Conservation (phyloP, 2,888 invertebrate genomes). For the Drosophila koepferae region DNA sequence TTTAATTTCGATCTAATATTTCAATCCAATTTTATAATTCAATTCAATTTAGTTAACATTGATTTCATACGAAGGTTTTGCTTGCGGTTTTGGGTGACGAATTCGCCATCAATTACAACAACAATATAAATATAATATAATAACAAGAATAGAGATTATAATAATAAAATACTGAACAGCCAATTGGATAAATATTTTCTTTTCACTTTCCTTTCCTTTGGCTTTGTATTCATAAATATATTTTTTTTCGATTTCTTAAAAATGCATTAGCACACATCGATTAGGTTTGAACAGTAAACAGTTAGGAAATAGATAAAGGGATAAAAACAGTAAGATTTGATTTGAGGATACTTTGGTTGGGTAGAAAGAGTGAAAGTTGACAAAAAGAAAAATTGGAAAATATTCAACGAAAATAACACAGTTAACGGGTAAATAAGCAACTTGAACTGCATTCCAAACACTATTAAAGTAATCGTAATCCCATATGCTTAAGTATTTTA, state of each 20-base stretch:
- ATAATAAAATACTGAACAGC: slow-evolving; percentile 44
- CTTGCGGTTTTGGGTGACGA: slow-evolving; percentile 48
- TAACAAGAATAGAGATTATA: not conserved
- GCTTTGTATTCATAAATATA: slow-evolving; percentile 12
- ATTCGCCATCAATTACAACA: slow-evolving; percentile 72
- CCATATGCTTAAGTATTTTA: slow-evolving; percentile 19
- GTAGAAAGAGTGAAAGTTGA: slow-evolving; percentile 38
- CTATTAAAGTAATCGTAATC: slow-evolving; percentile 19
- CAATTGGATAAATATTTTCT: slow-evolving; percentile 43
- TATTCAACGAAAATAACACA: slow-evolving; percentile 7
- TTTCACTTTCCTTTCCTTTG: not conserved
- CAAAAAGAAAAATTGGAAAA: slow-evolving; percentile 5
- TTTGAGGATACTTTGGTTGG: slow-evolving; percentile 26
- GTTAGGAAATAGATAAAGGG: slow-evolving; percentile 45
- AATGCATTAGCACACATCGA: slow-evolving; percentile 64
- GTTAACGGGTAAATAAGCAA: slow-evolving; percentile 49
- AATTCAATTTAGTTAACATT: not conserved
- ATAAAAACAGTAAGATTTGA: slow-evolving; percentile 40
- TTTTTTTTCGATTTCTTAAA: slow-evolving; percentile 10
- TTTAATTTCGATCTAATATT: slow-evolving; percentile 35
- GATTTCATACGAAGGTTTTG: slow-evolving; percentile 42
- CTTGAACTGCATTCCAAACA: slow-evolving; percentile 32
- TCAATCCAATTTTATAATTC: slow-evolving; percentile 40
- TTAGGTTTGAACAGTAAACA: slow-evolving; percentile 59
- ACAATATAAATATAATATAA: slow-evolving; percentile 56